These are phyloP conservation scores for roundworm (Caenorhabditis elegans) DNA, from an alignment of 1,140 invertebrate species.

Conservation along the genomic window WBcel235 BX284603.4:2642001-2642500, in stretches of 20 bases:
- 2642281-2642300: constrained; percentile 12
- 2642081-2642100: too few species aligned
- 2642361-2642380: neutral
- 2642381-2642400: neutral
- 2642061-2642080: too few species aligned
- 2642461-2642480: constrained; percentile 1
- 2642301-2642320: neutral
- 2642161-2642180: too few species aligned
- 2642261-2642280: neutral
- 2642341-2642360: constrained; percentile 11
- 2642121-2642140: too few species aligned
- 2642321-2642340: neutral
- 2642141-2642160: too few species aligned
- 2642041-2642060: too few species aligned
- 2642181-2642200: neutral
- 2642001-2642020: too few species aligned
- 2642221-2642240: constrained; percentile 30
- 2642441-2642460: neutral
- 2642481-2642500: neutral
- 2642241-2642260: neutral
- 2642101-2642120: too few species aligned
- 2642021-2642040: too few species aligned
- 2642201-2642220: constrained; percentile 23
- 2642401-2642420: neutral
- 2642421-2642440: neutral